Conservation (phyloP, 2,797 vertebrate species). For the Alosa sapidissima region DNA sequence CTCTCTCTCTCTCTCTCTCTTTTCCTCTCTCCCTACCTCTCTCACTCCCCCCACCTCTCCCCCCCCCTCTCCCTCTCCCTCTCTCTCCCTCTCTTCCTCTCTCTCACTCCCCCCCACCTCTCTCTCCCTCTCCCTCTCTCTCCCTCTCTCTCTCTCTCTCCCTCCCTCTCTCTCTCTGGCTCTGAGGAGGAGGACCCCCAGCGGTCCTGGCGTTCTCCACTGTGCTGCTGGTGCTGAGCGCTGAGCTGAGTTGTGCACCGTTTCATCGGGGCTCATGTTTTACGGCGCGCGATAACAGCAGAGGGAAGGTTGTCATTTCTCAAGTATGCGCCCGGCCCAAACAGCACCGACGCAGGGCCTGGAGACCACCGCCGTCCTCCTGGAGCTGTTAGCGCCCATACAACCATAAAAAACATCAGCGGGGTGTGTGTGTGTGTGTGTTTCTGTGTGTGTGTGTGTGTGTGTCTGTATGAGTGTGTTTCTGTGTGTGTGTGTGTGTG, state of each 20-base stretch:
- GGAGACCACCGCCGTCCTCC: constrained; percentile 33
- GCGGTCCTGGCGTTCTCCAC: constrained; percentile 23
- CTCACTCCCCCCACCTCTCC: not conserved
- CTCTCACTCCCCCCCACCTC: too few relatives aligned
- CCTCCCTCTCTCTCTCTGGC: not conserved
- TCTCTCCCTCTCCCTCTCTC: not conserved
- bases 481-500: not conserved
- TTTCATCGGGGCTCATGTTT: constrained; percentile 57
- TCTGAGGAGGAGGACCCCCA: constrained; percentile 30
- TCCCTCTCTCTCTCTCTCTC: constrained; percentile 19
- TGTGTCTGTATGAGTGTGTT: not conserved
- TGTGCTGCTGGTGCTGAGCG: not conserved
- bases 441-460: constrained; percentile 17
- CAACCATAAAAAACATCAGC: constrained; percentile 41
- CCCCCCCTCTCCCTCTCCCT: not conserved
- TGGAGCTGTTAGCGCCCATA: constrained; percentile 34
- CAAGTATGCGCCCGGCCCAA: constrained; percentile 61
- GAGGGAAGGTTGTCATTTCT: constrained; percentile 64
- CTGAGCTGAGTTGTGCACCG: constrained; percentile 49
- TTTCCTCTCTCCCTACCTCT: not conserved
- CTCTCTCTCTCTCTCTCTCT: not conserved
- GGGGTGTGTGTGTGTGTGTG: not conserved
- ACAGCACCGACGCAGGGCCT: constrained; percentile 39
- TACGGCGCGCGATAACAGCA: constrained; percentile 63
- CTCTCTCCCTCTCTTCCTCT: not conserved